A percentile compares a stretch with the other conserved stretches of the same genome.
phyloP scores from a whole-genome alignment of 2,113 vertebrate species.

The Argyrosomus japonicus region DNA sequence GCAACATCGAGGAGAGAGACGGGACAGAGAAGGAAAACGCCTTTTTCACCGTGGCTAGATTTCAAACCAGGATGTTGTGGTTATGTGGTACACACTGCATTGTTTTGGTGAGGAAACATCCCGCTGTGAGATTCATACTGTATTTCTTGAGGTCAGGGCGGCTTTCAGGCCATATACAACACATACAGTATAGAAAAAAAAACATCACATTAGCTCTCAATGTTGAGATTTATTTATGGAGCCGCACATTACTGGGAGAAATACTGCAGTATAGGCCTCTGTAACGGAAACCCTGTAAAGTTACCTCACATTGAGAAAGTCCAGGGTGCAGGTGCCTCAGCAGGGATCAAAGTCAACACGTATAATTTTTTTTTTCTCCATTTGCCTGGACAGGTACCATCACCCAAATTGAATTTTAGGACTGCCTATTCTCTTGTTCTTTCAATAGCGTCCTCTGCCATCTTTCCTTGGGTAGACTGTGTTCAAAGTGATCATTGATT shows the following conservation, averaged over 20 bases:
- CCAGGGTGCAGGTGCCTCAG: slow-evolving; percentile 8
- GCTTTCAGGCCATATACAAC: background rate
- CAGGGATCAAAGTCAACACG: slow-evolving; percentile 33
- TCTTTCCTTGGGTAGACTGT: slow-evolving; percentile 61
- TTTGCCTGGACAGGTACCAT: slow-evolving; percentile 3
- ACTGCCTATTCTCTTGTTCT: slow-evolving; percentile 40
- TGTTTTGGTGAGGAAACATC: slow-evolving; percentile 20
- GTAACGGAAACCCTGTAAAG: slow-evolving; percentile 9
- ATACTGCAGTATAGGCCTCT: background rate
- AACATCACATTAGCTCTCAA: slow-evolving; percentile 16
- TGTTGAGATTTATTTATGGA: slow-evolving; percentile 29
- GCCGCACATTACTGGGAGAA: slow-evolving; percentile 6
- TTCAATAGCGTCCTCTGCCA: slow-evolving; percentile 49
- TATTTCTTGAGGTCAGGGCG: slow-evolving; percentile 2
- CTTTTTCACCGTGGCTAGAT: slow-evolving; percentile 19
- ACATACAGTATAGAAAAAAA: background rate
- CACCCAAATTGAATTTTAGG: slow-evolving; percentile 26
- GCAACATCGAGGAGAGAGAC: slow-evolving; percentile 4
- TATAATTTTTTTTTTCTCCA: background rate
- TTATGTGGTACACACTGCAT: background rate
- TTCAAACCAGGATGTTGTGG: slow-evolving; percentile 15
- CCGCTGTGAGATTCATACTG: slow-evolving; percentile 25
- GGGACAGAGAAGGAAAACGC: slow-evolving; percentile 18
- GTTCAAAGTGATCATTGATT: slow-evolving; percentile 74
- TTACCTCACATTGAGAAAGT: slow-evolving; percentile 19